Evolutionary conservation across 2,888 invertebrate species (phyloP).

Genomic region (Apodemia duryi): DNA sequence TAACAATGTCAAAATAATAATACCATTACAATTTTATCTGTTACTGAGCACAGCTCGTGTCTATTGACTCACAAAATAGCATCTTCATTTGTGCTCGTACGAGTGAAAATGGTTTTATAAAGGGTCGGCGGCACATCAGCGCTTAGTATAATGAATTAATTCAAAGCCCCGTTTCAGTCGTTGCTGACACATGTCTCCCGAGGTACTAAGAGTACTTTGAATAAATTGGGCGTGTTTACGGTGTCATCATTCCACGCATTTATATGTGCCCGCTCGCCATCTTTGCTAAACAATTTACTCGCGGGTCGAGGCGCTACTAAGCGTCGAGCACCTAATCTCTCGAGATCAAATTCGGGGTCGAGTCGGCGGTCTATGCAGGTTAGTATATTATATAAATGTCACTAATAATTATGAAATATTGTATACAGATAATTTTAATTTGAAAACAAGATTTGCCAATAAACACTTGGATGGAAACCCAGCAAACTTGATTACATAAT

Average conservation of each 20-base stretch:
- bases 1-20: not conserved
- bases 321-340: conserved; percentile 92
- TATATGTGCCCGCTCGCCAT: conserved; percentile 97
- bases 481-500: no score
- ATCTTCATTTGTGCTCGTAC: conserved; percentile 12
- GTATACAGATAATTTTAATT: no score
- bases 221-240: conserved; percentile 97
- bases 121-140: conserved; percentile 15
- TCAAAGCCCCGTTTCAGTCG: conserved; percentile 83
- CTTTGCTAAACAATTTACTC: conserved; percentile 92
- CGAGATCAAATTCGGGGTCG: conserved; percentile 93
- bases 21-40: not conserved
- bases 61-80: conserved; percentile 15
- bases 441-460: no score
- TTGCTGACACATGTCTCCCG: conserved; percentile 96
- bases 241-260: conserved; percentile 99
- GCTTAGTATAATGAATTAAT: conserved; percentile 22
- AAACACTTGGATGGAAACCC: no score
- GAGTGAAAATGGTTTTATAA: conserved; percentile 10
- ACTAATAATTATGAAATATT: not conserved
- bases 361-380: conserved; percentile 93
- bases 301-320: conserved; percentile 95
- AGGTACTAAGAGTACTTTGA: conserved; percentile 95
- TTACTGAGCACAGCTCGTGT: not conserved
- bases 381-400: conserved; percentile 36